These are phyloP conservation scores for Tenualosa ilisha DNA, from an alignment of 2,797 vertebrate genomes.

Conservation along the genomic window DNA sequence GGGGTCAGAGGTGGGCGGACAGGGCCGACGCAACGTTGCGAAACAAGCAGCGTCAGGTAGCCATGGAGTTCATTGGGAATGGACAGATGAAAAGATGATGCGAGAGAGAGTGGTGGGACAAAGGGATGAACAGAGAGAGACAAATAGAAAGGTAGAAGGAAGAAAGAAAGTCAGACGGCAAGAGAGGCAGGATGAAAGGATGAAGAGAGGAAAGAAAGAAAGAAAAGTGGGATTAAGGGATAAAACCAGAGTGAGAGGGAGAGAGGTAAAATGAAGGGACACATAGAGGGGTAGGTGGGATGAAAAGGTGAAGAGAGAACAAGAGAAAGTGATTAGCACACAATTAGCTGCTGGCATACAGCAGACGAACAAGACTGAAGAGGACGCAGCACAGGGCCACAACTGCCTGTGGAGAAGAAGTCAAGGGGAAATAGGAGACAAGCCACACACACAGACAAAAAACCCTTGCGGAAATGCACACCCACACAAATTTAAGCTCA, in stretches of 20 bases:
- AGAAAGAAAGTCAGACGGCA: background rate
- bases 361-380: background rate
- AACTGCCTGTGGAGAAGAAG: background rate
- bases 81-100: background rate
- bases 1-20: background rate
- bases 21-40: slow-evolving; percentile 1
- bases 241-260: background rate
- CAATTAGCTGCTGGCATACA: slow-evolving; percentile 19
- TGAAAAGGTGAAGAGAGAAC: slow-evolving; percentile 32
- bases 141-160: no score
- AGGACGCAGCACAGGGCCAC: background rate
- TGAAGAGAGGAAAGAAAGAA: background rate
- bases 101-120: background rate
- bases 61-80: background rate
- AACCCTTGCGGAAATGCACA: background rate
- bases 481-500: background rate
- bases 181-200: slow-evolving; percentile 5
- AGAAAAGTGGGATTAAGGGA: slow-evolving; percentile 33
- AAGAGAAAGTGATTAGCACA: slow-evolving; percentile 28
- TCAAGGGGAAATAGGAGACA: background rate
- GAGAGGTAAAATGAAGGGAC: background rate
- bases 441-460: slow-evolving; percentile 31
- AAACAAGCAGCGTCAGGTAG: background rate
- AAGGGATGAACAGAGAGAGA: no score
- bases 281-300: background rate